A percentile compares a stretch with the other conserved stretches of the same genome.
These are phyloP conservation scores for Anagrus nilaparvatae DNA, from an alignment of 1,140 invertebrate genomes.

Conservation along the genomic window DNA sequence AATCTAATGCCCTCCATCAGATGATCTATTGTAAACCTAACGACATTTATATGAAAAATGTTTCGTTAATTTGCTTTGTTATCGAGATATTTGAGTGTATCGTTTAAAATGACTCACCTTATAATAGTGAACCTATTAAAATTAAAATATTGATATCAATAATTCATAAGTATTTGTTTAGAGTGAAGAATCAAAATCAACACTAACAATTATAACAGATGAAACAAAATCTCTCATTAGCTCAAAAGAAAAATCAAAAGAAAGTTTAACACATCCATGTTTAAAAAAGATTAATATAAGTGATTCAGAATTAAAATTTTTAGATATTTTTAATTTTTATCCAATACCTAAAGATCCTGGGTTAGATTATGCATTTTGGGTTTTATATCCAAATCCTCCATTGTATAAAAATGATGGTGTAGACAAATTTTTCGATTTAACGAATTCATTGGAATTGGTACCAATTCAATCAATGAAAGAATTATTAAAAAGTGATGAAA, in stretches of 20 bases:
- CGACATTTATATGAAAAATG: too few relatives aligned
- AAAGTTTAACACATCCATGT: not conserved
- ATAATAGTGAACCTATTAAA: too few relatives aligned
- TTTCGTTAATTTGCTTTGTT: too few relatives aligned
- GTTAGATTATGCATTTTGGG: constrained; percentile 24
- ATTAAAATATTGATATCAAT: constrained; percentile 2
- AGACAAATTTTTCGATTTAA: constrained; percentile 25
- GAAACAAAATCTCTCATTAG: not conserved
- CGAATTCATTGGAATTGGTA: constrained; percentile 15
- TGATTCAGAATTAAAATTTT: constrained; percentile 7
- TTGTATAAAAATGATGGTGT: constrained; percentile 24
- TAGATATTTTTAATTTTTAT: constrained; percentile 14
- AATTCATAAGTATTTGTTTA: not conserved
- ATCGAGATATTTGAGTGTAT: not conserved
- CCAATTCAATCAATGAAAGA: constrained; percentile 24
- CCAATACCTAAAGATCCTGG: constrained; percentile 25
- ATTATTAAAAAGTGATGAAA: constrained; percentile 23
- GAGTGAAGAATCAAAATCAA: not conserved
- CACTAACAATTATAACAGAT: not conserved
- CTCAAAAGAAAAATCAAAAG: not conserved
- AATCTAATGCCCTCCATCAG: too few relatives aligned
- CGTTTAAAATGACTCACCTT: not conserved
- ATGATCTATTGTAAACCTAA: too few relatives aligned
- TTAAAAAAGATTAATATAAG: constrained; percentile 5
- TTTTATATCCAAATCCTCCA: constrained; percentile 10